Base-by-base conservation (phyloP, 2,113 vertebrate genomes). In the Ranitomeya variabilis region DNA sequence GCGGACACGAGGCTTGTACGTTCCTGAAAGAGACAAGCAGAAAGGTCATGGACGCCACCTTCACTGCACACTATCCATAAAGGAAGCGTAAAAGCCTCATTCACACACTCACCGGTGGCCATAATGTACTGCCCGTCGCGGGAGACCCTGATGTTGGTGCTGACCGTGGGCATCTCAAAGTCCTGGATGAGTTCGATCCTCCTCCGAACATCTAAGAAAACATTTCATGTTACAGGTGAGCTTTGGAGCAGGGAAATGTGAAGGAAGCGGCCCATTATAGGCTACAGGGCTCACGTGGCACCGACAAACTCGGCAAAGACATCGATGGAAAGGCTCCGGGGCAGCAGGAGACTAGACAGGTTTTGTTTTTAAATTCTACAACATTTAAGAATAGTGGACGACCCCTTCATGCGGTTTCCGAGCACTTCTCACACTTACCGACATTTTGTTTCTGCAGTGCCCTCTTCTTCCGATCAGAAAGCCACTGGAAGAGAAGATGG, bases 141-240 rank as follows among this genome's bases (percentile, higher is more conserved):
- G 21, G 98, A 98, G 73, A 99, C 97, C 91, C 96, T 97, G 90
- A 99, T 96, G 67, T 96, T 97, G 77, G 96, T 98, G 92, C 96
- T 96, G 89, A 99, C 94, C 0, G 98, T 98, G 59, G 98, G 98
- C 98, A 99, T 99, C 91, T 99, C 97, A 94, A 99, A 99, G 90
- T 99, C 98, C 90, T 99, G 98, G 92, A 99, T 98, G 88, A 99
- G 98, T 90, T 99, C 98, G 80, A 99, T 99, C 94, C 98, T 97
- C 86, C 96, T 97, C 26, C 96, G 97, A 91, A 99, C 92, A 91
- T 97, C 98, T 99, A 89, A 81, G 5, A 67, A 52, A 89, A 21
- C 59, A 90, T 37, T 59, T 59, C 4, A n/a, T n/a, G 57, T 7
- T 80, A 54, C 54, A 55, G 10, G 16, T 51, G 37, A 4, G 45